phyloP scores from a whole-genome alignment of 2,888 invertebrate genomes.

The Drosophila vallismaia region DNA sequence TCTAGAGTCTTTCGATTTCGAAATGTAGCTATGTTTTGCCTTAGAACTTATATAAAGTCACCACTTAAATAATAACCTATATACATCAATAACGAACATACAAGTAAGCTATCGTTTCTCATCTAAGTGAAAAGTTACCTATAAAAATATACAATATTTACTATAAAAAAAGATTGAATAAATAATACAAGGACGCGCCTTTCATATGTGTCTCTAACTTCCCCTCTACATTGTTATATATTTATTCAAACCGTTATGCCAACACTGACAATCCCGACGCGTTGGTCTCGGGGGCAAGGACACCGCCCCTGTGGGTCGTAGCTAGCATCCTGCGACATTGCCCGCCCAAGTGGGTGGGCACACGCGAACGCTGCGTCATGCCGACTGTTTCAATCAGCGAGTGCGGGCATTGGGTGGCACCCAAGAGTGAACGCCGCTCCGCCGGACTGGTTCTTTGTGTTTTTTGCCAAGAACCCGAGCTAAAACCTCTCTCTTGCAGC shows the following conservation, averaged over 20 bases:
- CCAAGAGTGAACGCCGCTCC: conserved; percentile 35
- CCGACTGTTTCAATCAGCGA: conserved; percentile 49
- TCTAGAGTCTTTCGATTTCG: not conserved
- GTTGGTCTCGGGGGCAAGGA: conserved; percentile 10
- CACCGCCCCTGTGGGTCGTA: conserved; percentile 62
- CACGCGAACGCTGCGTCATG: conserved; percentile 41
- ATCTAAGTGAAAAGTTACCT: too few species aligned
- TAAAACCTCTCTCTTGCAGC: conserved; percentile 42
- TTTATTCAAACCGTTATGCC: not conserved
- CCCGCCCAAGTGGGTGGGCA: conserved; percentile 73
- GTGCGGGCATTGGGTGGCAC: conserved; percentile 67
- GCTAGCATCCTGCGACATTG: conserved; percentile 37
- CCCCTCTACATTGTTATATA: not conserved
- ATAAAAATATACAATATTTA: too few species aligned
- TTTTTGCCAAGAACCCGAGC: conserved; percentile 64
- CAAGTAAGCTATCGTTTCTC: too few species aligned
- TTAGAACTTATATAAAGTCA: too few species aligned
- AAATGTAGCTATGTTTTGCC: too few species aligned
- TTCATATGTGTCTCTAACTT: too few species aligned
- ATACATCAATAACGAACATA: too few species aligned
- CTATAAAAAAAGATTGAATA: too few species aligned
- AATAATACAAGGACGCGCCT: too few species aligned
- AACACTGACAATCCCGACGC: conserved; percentile 7
- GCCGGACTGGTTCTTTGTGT: conserved; percentile 66
- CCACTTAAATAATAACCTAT: too few species aligned